Conservation (phyloP, 2,113 vertebrate species). For the human region GRCh38 chr12:114644001-114644500, state of each 20-base stretch:
- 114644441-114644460: neutral
- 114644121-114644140: neutral
- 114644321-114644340: neutral
- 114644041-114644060: neutral
- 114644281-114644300: neutral
- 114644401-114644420: neutral
- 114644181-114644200: neutral
- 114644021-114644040: constrained; percentile 23
- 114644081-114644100: neutral
- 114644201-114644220: neutral
- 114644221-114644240: neutral
- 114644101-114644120: neutral
- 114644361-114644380: neutral
- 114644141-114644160: neutral
- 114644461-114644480: neutral
- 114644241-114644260: neutral
- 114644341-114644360: fast-evolving
- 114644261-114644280: neutral
- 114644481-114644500: too few relatives aligned
- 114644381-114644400: neutral
- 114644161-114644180: neutral
- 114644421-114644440: neutral
- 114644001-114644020: neutral
- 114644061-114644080: constrained; percentile 27
- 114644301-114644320: neutral